A percentile compares a stretch with the other conserved stretches of the same genome.
phyloP scores from a whole-genome alignment of 2,888 invertebrate genomes.

The Hyppa rectilinea region DNA sequence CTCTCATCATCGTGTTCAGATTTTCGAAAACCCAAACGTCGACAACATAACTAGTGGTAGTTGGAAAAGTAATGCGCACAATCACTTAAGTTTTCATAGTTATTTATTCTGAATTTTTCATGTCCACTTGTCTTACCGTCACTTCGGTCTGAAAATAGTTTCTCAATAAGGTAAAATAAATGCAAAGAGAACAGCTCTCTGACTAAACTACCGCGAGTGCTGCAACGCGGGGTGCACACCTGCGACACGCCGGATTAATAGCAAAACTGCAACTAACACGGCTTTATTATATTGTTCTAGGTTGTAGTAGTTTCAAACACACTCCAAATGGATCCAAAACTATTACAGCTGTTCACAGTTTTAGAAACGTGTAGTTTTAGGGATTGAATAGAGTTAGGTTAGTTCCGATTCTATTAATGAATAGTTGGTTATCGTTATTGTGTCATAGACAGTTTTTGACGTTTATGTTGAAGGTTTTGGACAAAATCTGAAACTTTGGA shows the following conservation, averaged over 20 bases:
- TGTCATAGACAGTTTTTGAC: not conserved
- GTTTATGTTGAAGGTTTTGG: not conserved
- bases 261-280: conserved; percentile 30
- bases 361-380: not conserved
- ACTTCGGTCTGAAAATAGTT: not conserved
- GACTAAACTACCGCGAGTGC: not conserved
- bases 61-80: not conserved
- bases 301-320: conserved; percentile 38
- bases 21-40: not conserved
- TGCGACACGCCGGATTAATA: conserved; percentile 44
- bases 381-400: conserved; percentile 8
- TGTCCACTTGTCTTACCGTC: not conserved
- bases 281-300: conserved; percentile 47
- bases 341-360: conserved; percentile 31
- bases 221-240: conserved; percentile 44
- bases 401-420: not conserved
- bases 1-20: not conserved
- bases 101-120: not conserved
- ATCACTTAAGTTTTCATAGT: not conserved
- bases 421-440: not conserved
- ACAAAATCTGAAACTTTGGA: not conserved
- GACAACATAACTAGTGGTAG: not conserved
- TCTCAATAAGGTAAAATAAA: not conserved
- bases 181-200: conserved; percentile 2
- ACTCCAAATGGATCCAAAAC: conserved; percentile 11